Evolutionary conservation across 2,113 vertebrate species (phyloP), one percentile per base, ranked within the genome.

Genomic region (Campylomormyrus tamandua): DNA sequence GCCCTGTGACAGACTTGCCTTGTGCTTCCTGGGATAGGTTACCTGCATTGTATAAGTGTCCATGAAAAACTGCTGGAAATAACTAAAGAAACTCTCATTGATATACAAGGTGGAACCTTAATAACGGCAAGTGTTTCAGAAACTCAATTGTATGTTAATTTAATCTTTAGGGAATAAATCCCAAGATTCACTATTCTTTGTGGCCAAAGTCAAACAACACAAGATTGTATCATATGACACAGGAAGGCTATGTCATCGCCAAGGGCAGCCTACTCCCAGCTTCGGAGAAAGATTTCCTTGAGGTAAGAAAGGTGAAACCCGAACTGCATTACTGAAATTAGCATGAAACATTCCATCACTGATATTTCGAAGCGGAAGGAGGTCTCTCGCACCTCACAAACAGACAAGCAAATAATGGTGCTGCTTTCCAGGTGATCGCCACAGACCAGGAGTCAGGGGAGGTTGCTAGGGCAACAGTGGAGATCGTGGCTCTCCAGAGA

Each of bases 361-460:
- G 46, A 27, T 49, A 19, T 42, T 80, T 42, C 0, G 15, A 42
- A 80, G 13, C 19, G 5, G 21, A 27, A 49, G 24, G 83, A 11
- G 6, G n/a, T 24, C 21, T 42, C 42, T n/a, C 3, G 6, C 17
- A 83, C 80, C 42, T 35, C 27, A 58, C 21, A 58, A 31, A 24
- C 85, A 53, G 27, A 9, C 49, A 31, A 6, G 31, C 15, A 9
- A 83, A 17, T 89, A 42, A 89, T 83, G 74, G 19, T 3, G 31
- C 11, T 83, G 39, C 83, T 27, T 70, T 49, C 77, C 77, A 95
- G 95, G 91, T 95, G 31, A 77, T 62, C 39, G 95, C 93, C 15
- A 90, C 89, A 31, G 96, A 96, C 88, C 92, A 93, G 87, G 95
- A 95, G 52, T 95, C 95, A 0, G 96, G 96, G n/a, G 95, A 94